Percentiles rank a stretch among this genome's conserved stretches.
Evolutionary conservation across 2,888 invertebrate species (phyloP).

Genomic region (Drosophila nr. perissopoda): DNA sequence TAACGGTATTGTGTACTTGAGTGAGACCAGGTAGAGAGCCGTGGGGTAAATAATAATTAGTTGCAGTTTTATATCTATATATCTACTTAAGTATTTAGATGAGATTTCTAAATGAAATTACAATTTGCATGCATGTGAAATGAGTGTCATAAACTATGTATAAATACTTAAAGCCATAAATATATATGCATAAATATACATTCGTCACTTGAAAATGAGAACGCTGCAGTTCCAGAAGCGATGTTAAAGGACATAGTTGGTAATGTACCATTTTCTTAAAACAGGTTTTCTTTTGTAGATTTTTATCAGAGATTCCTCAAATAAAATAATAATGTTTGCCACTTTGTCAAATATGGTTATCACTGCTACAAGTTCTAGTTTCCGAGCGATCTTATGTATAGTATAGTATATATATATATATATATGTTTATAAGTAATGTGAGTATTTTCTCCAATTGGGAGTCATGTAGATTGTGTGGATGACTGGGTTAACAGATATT

Average conservation of each 20-base stretch:
- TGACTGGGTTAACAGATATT: slow-evolving; percentile 24
- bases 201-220: background rate
- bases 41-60: slow-evolving; percentile 58
- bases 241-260: background rate
- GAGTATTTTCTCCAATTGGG: slow-evolving; percentile 11
- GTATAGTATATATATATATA: background rate
- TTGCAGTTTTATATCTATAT: slow-evolving; percentile 10
- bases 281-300: background rate
- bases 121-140: slow-evolving; percentile 22
- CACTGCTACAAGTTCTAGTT: background rate
- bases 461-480: slow-evolving; percentile 26
- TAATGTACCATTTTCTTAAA: background rate
- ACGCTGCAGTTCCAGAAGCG: background rate
- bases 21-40: slow-evolving; percentile 3
- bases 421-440: slow-evolving; percentile 4
- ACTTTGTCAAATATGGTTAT: background rate
- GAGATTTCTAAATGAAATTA: slow-evolving; percentile 32
- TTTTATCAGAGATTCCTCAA: background rate
- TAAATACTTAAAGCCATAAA: slow-evolving; percentile 40
- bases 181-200: slow-evolving; percentile 3
- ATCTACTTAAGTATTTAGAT: slow-evolving; percentile 42
- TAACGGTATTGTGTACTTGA: slow-evolving; percentile 18
- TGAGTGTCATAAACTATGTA: slow-evolving; percentile 20
- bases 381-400: background rate
- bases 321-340: background rate